Evolutionary conservation across 2,888 invertebrate genomes (phyloP), one percentile per base, ranked within the genome.

Genomic region (Trissolcus brochymenae): DNA sequence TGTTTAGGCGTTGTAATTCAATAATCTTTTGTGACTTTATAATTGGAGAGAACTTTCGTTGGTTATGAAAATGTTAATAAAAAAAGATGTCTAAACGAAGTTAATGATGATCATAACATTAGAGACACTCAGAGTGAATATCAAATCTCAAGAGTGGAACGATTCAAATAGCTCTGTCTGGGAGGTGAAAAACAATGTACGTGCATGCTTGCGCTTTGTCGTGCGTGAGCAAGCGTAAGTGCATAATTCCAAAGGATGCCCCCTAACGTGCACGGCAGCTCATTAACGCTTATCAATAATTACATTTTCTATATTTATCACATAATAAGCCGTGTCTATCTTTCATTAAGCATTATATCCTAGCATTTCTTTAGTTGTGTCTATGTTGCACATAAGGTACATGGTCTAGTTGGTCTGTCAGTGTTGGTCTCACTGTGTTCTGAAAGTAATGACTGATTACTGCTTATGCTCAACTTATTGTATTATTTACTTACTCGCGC

Each of bases 261-360:
- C 82, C 81, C 82, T 79, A 74, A 73, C 79, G 78, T 80, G 81
- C 81, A 80, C 81, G 80, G 81, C 81, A 79, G 81, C 86, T 86
- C 87, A 86, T 88, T 87, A 87, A 86, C 82, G 84, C 86, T 88
- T 87, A 87, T 87, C 88, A 85, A 88, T 87, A 87, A 87, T 87
- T 86, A 85, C 83, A 79, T 86, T 86, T 78, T 85, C 85, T 87
- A 85, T 85, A 86, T 85, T 86, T 87, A 87, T 86, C 85, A 83
- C 85, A 81, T 85, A 86, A 86, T 84, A 85, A 87, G 85, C 83
- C 76, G 55, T 82, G 82, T 83, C 82, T 82, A 84, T 86, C 86
- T 81, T 78, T 85, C 84, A 82, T 87, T 87, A 87, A 83, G 81
- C 80, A 79, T 74, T 73, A 73, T 78, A 70, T 72, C 76, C 79